Evolutionary conservation across 2,797 vertebrate genomes (phyloP), one percentile per base, ranked within the genome.

Genomic region (Artibeus jamaicensis): DNA sequence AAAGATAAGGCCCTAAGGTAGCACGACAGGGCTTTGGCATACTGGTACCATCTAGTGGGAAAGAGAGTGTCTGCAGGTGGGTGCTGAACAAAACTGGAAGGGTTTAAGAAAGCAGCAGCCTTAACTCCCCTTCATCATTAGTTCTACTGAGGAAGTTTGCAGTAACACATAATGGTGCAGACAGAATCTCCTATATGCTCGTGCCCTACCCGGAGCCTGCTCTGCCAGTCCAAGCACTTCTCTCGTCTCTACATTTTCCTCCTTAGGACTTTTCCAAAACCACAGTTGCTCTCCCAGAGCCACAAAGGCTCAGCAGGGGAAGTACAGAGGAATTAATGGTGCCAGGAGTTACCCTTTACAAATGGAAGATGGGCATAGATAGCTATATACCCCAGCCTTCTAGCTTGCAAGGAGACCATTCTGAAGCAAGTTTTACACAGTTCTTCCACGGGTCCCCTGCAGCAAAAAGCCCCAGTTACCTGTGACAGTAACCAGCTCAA

Each of bases 31-130:
- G 95, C 37, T 86, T 92, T 91, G 76, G 62, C 85, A 79, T 50
- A 73, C 70, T 81, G 88, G 22, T 94, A 89, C 95, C 78, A 95
- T 81, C 93, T 93, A 92, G 88, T 94, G 68, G 93, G 87, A 94
- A 93, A 90, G 76, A 82, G 24, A 16, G 1, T 86, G 91, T 50
- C 46, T 91, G 86, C 91, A 96, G 39, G 39, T 86, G 10, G 84
- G 83, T 57, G 34, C n/a, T 42, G 10, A 67, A n/a, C 24, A 74
- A n/a, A 83, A 78, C 18, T 62, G 5, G 9, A 65, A 77, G 50
- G 44, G 26, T 65, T 65, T 53, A 37, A 68, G 57, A 74, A 59
- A 71, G 34, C 19, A 3, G 46, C 18, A 42, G 32, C 48, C 6
- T 16, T 7, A 12, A 65, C 42, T 78, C 78, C 22, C 59, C 78